A percentile compares a stretch with the other conserved stretches of the same genome.
Conservation (phyloP, 2,113 vertebrate genomes). For the Indicator maculatus region DNA sequence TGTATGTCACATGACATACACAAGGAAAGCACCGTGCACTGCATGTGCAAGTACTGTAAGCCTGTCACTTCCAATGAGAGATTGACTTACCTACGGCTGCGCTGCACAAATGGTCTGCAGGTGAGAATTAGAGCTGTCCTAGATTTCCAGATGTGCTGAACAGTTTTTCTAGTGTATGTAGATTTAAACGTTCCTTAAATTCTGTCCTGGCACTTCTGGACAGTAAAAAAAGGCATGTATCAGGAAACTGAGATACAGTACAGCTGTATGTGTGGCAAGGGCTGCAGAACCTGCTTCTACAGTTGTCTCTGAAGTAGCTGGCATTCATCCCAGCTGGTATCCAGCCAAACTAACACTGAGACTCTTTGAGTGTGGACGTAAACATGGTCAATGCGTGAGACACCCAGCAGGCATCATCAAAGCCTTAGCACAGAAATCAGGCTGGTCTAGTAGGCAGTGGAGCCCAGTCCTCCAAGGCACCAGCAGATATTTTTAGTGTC, state of each 20-base stretch:
- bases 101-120: not conserved
- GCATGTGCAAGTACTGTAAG: not conserved
- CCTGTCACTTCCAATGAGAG: not conserved
- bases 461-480: not conserved
- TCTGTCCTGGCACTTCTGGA: not conserved
- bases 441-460: not conserved
- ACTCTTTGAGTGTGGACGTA: not conserved
- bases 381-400: not conserved
- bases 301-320: fast-evolving
- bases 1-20: not conserved
- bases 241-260: not conserved
- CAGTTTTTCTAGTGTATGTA: not conserved
- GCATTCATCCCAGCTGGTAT: not conserved
- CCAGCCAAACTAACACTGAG: not conserved
- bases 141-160: not conserved
- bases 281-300: not conserved
- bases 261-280: not conserved
- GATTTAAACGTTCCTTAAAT: not conserved
- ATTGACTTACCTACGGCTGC: not conserved
- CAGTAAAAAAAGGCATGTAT: not conserved
- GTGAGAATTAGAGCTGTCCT: not conserved
- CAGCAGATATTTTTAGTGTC: not conserved
- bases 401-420: not conserved
- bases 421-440: not conserved
- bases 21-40: not conserved